A percentile compares a stretch with the other conserved stretches of the same genome.
Conservation (phyloP, 1,140 invertebrate genomes). For the Tetramorium alpestre region DNA sequence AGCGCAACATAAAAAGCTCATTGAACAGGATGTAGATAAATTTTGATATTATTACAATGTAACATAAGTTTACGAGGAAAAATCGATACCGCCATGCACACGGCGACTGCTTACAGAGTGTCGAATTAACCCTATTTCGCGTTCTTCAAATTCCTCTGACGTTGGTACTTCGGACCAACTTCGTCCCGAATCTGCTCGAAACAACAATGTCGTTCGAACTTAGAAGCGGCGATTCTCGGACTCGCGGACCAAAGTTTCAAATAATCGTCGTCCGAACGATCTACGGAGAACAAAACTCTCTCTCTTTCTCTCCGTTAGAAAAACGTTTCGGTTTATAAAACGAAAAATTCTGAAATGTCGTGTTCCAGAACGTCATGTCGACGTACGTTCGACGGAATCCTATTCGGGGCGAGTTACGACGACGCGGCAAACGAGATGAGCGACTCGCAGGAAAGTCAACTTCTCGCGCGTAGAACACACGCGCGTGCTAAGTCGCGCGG, state of each 20-base stretch:
- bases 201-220: conserved; percentile 23
- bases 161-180: conserved; percentile 6
- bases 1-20: not conserved
- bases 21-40: not conserved
- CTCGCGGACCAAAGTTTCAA: not conserved
- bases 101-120: not conserved
- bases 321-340: not conserved
- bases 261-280: conserved; percentile 13
- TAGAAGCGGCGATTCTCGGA: not conserved
- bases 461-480: not conserved
- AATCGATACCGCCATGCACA: not conserved
- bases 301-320: not conserved
- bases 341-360: conserved; percentile 21
- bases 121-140: conserved; percentile 23
- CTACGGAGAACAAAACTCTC: not conserved
- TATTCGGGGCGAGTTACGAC: conserved; percentile 10
- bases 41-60: conserved; percentile 17
- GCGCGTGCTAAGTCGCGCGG: not conserved
- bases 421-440: not conserved
- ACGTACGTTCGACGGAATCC: not conserved
- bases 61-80: conserved; percentile 14
- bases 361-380: not conserved
- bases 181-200: not conserved
- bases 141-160: conserved; percentile 24
- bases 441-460: conserved; percentile 14